Base-by-base conservation (phyloP, 92 coral and sea anemone species). In the Palythoa caribaeorum region DNA sequence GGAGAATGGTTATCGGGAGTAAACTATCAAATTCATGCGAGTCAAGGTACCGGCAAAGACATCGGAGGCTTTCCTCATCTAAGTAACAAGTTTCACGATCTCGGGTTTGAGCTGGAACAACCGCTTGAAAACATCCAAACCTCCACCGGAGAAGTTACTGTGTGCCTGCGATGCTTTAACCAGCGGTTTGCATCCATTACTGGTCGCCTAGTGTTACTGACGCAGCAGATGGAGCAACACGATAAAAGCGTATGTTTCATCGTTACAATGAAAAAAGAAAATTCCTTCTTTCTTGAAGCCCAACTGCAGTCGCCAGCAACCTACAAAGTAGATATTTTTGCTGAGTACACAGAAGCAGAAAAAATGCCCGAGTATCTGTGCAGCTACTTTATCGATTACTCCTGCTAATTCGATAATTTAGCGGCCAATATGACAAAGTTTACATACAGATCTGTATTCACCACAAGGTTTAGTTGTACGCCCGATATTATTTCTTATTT, bases 251-350 rank as follows among this genome's bases (percentile, higher is more conserved):
- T 40, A 17, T 79, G 84, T 59, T 79, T 37, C 35, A 59, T 79
- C 21, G 71, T 79, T 63, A 79, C 84, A 63, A 17, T 57, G 71
- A 59, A 57, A 79, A 39, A 59, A 2, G 71, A n/a, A 35, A 79
- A 15, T 52, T 36, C 84, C 53, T 79, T 79, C 50, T 57, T 37
- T 17, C 73, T 95, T 37, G 83, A 77, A 12, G 91, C 91, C 39
- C 96, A 92, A 59, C 84, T 92, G 11, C 91, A 94, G 8, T 55
- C 71, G 3, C 80, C 92, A 2, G 96, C 94, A 20, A 81, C 88
- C 4, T 95, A 95, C 88, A 80, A 53, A 16, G 63, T 95, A 68
- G 92, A 92, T 17, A 48, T 93, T 62, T 95, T 91, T 76, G 94
- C 94, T 2, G 88, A 91, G 80, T 73, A 89, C 37, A 72, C 15